Evolutionary conservation across 2,888 invertebrate species (phyloP).

Genomic region (Nesidiocoris tenuis): DNA sequence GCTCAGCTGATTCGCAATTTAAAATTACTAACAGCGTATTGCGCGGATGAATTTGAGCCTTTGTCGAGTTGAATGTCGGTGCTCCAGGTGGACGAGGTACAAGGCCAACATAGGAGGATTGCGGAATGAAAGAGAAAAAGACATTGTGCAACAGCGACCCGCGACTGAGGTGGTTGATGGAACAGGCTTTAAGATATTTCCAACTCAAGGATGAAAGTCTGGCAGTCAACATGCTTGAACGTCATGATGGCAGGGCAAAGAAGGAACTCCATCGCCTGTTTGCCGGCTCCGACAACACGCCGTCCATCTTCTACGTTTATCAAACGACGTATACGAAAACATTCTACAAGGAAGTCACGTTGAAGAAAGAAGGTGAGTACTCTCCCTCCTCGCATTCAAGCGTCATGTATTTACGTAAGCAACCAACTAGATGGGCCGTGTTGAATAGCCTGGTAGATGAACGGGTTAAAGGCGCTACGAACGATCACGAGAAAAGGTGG

Average conservation of each 20-base stretch:
- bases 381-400: no score
- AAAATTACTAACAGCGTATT: no score
- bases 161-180: slow-evolving; percentile 24
- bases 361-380: slow-evolving; percentile 21
- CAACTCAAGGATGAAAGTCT: slow-evolving; percentile 18
- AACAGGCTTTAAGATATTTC: slow-evolving; percentile 12
- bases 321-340: slow-evolving; percentile 33
- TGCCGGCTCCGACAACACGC: background rate
- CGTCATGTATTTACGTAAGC: no score
- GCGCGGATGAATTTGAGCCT: no score
- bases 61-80: background rate
- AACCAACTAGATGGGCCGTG: no score
- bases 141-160: slow-evolving; percentile 30
- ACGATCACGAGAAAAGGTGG: no score
- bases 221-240: slow-evolving; percentile 30
- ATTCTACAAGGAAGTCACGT: slow-evolving; percentile 36
- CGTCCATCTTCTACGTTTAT: slow-evolving; percentile 15
- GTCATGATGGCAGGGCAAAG: slow-evolving; percentile 19
- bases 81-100: background rate
- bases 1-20: no score
- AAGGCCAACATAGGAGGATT: background rate
- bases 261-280: slow-evolving; percentile 21
- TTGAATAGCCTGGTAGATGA: no score
- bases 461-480: no score
- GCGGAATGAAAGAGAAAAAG: slow-evolving; percentile 22